Evolutionary conservation across 2,113 vertebrate genomes (phyloP).

Genomic region (Suricata suricatta): DNA sequence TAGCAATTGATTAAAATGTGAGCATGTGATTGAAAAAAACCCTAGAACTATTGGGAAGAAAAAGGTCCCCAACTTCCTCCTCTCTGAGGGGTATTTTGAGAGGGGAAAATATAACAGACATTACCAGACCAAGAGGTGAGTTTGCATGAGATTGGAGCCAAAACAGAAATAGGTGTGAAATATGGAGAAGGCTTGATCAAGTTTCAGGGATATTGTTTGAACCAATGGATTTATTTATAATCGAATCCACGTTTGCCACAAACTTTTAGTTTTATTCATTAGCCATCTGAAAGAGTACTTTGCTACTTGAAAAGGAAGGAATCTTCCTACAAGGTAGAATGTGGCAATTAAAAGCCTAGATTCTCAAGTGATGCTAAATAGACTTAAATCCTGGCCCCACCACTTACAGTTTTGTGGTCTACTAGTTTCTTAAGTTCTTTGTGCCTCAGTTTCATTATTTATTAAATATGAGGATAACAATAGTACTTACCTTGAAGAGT

Average conservation of each 20-base stretch:
- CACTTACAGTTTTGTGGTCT: neutral
- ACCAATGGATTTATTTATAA: neutral
- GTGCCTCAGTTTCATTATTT: neutral
- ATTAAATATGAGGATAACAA: neutral
- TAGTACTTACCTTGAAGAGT: neutral
- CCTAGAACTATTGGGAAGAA: neutral
- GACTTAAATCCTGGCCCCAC: neutral
- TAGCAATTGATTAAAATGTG: neutral
- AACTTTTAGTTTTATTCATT: neutral
- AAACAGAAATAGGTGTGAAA: neutral
- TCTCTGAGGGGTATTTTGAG: neutral
- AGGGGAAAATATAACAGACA: neutral
- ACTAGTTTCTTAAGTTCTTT: neutral
- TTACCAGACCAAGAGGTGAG: neutral
- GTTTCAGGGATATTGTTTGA: neutral
- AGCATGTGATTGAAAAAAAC: neutral
- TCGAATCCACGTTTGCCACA: neutral
- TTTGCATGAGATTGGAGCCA: neutral
- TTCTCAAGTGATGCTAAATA: neutral
- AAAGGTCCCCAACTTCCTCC: fast-evolving
- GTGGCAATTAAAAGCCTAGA: neutral
- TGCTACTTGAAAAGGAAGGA: neutral
- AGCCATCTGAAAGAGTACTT: neutral
- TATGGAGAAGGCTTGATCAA: neutral
- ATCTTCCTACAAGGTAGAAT: neutral